phyloP scores from a whole-genome alignment of 2,113 vertebrate genomes.

The Embiotoca jacksoni region DNA sequence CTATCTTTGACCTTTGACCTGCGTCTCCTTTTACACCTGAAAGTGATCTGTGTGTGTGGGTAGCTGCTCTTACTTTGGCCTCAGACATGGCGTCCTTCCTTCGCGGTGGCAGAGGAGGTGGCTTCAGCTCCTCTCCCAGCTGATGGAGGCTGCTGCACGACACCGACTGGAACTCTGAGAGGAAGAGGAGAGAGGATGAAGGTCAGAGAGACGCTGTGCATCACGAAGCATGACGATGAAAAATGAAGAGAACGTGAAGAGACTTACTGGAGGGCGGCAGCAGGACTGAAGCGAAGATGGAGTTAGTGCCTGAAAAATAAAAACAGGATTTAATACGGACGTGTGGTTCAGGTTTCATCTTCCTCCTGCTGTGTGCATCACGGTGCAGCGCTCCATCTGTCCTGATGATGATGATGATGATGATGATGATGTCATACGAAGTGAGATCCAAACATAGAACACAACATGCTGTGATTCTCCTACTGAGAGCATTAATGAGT shows the following conservation, averaged over 20 bases:
- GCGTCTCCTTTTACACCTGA: no score
- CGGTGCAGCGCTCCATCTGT: no score
- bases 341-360: no score
- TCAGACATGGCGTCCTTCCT: constrained; percentile 91
- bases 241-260: neutral
- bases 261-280: constrained; percentile 93
- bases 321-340: constrained; percentile 20
- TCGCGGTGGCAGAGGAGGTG: constrained; percentile 95
- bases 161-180: constrained; percentile 90
- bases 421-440: no score
- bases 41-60: no score
- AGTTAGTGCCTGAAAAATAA: constrained; percentile 86
- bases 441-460: no score
- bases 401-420: no score
- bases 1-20: no score
- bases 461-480: no score
- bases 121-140: constrained; percentile 90
- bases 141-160: constrained; percentile 94
- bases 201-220: neutral
- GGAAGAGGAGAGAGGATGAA: neutral
- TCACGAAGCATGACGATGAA: neutral
- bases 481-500: no score
- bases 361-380: no score
- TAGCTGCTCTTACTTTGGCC: constrained; percentile 79
- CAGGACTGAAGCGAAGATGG: constrained; percentile 89